A percentile compares a stretch with the other conserved stretches of the same genome.
Evolutionary conservation across 2,797 vertebrate species (phyloP).

Genomic region (Pantherophis alleghaniensis): DNA sequence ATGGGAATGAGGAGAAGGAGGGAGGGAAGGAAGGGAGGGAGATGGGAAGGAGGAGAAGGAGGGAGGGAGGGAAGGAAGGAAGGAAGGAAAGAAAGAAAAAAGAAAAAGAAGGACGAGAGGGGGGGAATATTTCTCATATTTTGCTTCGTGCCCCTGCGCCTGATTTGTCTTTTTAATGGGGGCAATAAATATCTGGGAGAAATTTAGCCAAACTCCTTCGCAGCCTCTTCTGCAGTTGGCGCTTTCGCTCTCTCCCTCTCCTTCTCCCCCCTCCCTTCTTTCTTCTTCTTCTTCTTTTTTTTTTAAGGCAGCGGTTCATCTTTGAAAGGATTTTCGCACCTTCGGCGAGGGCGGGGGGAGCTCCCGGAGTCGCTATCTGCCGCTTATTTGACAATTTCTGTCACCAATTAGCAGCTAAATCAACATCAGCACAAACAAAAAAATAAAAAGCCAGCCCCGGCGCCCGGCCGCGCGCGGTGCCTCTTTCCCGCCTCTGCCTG

Average conservation of each 20-base stretch:
- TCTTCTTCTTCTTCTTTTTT: constrained; percentile 9
- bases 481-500: constrained; percentile 25
- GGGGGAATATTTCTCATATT: constrained; percentile 66
- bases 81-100: too few species aligned
- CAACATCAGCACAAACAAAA: constrained; percentile 93
- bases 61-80: too few species aligned
- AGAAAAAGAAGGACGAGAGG: too few species aligned
- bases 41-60: too few species aligned
- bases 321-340: constrained; percentile 90
- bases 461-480: constrained; percentile 53
- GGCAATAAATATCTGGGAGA: constrained; percentile 92
- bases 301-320: constrained; percentile 85
- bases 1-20: too few species aligned
- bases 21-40: too few species aligned
- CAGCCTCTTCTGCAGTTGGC: constrained; percentile 49
- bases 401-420: constrained; percentile 99
- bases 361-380: constrained; percentile 89
- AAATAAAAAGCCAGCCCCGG: constrained; percentile 64
- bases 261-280: background rate
- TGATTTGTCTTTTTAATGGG: constrained; percentile 91
- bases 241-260: background rate
- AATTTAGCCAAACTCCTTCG: constrained; percentile 76
- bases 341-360: constrained; percentile 93
- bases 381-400: constrained; percentile 99
- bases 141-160: constrained; percentile 81